Evolutionary conservation across 2,888 invertebrate genomes (phyloP), one percentile per base, ranked within the genome.

Genomic region (Caenorhabditis imperialis): DNA sequence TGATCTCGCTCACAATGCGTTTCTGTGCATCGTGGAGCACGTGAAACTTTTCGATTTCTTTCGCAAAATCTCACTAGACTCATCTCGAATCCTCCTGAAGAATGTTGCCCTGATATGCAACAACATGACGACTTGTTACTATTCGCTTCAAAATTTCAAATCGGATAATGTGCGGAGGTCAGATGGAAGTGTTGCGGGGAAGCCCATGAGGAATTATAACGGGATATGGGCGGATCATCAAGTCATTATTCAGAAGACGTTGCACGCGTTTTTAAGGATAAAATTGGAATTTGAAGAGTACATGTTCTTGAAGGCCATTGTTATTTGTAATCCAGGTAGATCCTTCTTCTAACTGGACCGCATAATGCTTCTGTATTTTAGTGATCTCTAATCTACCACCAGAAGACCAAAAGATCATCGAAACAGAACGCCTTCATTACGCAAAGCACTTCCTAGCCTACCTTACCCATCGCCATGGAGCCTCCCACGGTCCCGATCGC

Each of bases 41-140:
- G 51, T 57, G 23, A 67, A 67, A 42, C 42, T 67, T 50, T 67
- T 67, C 25, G 67, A 67, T 25, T 67, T 67, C 45, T 67, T 57
- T 8, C 51, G 57, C 0, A 50, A 67, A 22, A 20, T 67, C 16
- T 42, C 27, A 6, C 33, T 40, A 10, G 54, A 47, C 4, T 51
- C 50, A n/a, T 57, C 35, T 20, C 51, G 50, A 7, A 16, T 51
- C n/a, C 35, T 67, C 27, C 51, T 67, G 57, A 67, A 67, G 23
- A 57, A 67, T 23, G 67, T 51, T 3, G 51, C 67, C 7, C 37
- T 67, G 4, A 45, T 57, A 1, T 67, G 67, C 27, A 50, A 57
- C n/a, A 67, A 67, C 35, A 67, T 67, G 67, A 67, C 57, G 67
- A 67, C 50, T 48, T 54, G 54, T 5, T 67, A 57, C 57, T 67